Conservation (phyloP, 2,113 vertebrate genomes). For the Hypocryptadius cinnamomeus region DNA sequence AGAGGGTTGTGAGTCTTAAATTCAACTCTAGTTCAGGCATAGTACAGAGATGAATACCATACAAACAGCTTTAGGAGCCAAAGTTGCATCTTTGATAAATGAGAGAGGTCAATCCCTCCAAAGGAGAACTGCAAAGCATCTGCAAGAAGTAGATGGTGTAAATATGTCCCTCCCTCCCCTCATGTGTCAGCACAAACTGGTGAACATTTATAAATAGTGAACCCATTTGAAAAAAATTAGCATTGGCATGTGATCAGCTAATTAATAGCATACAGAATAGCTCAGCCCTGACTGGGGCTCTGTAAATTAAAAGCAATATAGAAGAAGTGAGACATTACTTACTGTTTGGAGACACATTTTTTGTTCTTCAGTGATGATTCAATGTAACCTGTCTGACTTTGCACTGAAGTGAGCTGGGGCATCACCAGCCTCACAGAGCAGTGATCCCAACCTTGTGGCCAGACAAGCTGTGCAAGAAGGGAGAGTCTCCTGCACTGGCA, state of each 20-base stretch:
- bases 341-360: not conserved
- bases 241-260: constrained; percentile 36
- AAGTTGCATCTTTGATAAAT: not conserved
- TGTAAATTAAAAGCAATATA: constrained; percentile 19
- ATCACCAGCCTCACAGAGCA: not conserved
- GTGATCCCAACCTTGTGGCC: not conserved
- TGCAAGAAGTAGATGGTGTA: not conserved
- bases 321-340: not conserved
- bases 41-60: not conserved
- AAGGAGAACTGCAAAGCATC: not conserved
- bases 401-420: not conserved
- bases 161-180: not conserved
- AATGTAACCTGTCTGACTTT: not conserved
- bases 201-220: constrained; percentile 47
- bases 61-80: not conserved
- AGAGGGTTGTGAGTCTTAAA: not conserved
- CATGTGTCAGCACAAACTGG: not conserved
- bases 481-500: not conserved
- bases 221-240: constrained; percentile 53
- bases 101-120: not conserved
- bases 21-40: not conserved
- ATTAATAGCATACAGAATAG: constrained; percentile 32
- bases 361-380: not conserved
- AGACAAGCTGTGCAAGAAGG: not conserved
- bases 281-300: not conserved